Evolutionary conservation across 2,888 invertebrate species (phyloP).

Genomic region (Chrysopilus asiliformis): DNA sequence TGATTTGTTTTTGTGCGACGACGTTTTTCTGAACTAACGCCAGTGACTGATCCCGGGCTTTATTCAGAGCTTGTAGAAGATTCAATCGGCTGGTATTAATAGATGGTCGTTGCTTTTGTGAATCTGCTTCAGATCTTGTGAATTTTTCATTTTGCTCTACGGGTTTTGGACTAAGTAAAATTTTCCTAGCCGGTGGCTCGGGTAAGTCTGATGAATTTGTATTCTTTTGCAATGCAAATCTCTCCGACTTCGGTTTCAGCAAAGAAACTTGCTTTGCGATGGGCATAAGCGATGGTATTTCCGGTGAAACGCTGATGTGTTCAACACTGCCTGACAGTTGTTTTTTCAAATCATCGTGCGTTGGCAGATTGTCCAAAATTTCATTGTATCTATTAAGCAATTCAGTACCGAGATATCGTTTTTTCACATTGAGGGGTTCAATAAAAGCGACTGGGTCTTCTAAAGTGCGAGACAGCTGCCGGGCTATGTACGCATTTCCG

Average conservation of each 20-base stretch:
- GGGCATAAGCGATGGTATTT: background rate
- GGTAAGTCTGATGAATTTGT: background rate
- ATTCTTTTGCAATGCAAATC: slow-evolving; percentile 8
- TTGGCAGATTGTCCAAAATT: slow-evolving; percentile 2
- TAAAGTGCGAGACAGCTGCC: slow-evolving; percentile 21
- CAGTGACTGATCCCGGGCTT: too few species aligned
- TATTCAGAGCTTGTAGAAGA: slow-evolving; percentile 28
- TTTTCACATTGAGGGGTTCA: slow-evolving; percentile 21
- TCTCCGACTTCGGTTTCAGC: slow-evolving; percentile 17
- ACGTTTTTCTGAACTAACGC: too few species aligned
- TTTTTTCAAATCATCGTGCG: background rate
- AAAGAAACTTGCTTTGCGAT: slow-evolving; percentile 15
- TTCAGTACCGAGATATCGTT: slow-evolving; percentile 24
- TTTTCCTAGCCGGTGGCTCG: background rate
- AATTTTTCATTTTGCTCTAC: background rate
- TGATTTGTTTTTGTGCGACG: slow-evolving; percentile 11
- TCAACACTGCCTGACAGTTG: background rate
- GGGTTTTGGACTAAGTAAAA: background rate
- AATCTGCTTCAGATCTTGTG: slow-evolving; percentile 11
- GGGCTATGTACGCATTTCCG: slow-evolving; percentile 24
- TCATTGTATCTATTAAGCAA: slow-evolving; percentile 23
- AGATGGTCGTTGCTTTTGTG: too few species aligned
- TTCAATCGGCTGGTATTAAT: slow-evolving; percentile 28
- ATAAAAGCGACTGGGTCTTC: slow-evolving; percentile 21
- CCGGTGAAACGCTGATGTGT: background rate